These are phyloP conservation scores for Elanoides forficatus DNA, from an alignment of 2,113 vertebrate genomes.

Conservation along the genomic window DNA sequence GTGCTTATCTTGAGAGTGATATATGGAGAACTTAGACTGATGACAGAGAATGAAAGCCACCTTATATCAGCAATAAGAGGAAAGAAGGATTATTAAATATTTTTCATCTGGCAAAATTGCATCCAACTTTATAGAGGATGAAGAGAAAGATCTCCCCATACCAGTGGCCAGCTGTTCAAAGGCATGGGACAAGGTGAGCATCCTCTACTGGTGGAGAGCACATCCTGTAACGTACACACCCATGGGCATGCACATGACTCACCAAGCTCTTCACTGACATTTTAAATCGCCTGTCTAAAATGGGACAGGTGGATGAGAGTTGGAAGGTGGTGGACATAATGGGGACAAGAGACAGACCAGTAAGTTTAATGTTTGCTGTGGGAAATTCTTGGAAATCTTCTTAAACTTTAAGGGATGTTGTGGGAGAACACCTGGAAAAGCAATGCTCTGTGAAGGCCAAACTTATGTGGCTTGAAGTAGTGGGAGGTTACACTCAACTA, in stretches of 20 bases:
- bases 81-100: neutral
- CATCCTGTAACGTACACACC: neutral
- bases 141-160: neutral
- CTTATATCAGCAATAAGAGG: neutral
- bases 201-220: neutral
- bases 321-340: neutral
- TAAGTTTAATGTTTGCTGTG: conserved; percentile 30
- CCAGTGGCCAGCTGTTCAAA: neutral
- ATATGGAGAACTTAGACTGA: neutral
- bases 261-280: neutral
- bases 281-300: neutral
- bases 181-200: neutral
- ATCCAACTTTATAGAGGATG: neutral
- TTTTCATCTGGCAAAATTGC: neutral
- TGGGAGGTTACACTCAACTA: conserved; percentile 1
- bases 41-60: neutral
- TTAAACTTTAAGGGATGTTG: conserved; percentile 29
- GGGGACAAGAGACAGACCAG: neutral
- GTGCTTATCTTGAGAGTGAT: neutral
- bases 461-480: neutral
- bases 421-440: conserved; percentile 60
- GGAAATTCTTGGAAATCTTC: conserved; percentile 37
- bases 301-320: neutral
- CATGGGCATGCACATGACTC: neutral
- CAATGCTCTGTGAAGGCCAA: neutral